These are phyloP conservation scores for Gambusia holbrooki DNA, from an alignment of 2,113 vertebrate species.

Conservation along the genomic window DNA sequence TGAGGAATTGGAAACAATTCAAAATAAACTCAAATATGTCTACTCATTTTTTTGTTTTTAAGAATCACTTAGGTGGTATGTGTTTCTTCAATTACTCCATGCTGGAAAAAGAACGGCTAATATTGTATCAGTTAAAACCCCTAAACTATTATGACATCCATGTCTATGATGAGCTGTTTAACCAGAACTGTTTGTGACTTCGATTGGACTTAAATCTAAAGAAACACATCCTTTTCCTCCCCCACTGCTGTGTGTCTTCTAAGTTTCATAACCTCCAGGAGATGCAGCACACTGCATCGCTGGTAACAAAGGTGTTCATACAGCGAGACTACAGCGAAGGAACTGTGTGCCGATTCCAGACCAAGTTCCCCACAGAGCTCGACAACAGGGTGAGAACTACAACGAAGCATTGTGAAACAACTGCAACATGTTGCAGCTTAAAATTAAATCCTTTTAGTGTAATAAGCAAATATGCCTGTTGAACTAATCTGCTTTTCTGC, in stretches of 20 bases:
- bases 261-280: slow-evolving; percentile 98
- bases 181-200: not conserved
- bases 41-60: too few relatives aligned
- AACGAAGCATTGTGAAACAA: slow-evolving; percentile 3
- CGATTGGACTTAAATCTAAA: not conserved
- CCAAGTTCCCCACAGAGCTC: slow-evolving; percentile 94
- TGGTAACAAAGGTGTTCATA: slow-evolving; percentile 96
- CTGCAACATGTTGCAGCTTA: not conserved
- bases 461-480: not conserved
- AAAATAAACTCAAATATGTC: too few relatives aligned
- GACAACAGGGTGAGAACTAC: slow-evolving; percentile 89
- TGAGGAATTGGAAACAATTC: too few relatives aligned
- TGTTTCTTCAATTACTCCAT: too few relatives aligned
- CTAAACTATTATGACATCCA: too few relatives aligned
- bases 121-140: too few relatives aligned
- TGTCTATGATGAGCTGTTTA: not conserved
- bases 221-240: not conserved
- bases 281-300: slow-evolving; percentile 87
- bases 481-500: not conserved
- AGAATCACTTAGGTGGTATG: too few relatives aligned
- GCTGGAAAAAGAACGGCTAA: too few relatives aligned
- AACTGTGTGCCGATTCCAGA: slow-evolving; percentile 96
- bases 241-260: slow-evolving; percentile 14
- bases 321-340: slow-evolving; percentile 97
- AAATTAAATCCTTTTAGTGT: not conserved